Evolutionary conservation across 2,113 vertebrate genomes (phyloP), one percentile per base, ranked within the genome.

Genomic region (Illadopsis cleaveri): DNA sequence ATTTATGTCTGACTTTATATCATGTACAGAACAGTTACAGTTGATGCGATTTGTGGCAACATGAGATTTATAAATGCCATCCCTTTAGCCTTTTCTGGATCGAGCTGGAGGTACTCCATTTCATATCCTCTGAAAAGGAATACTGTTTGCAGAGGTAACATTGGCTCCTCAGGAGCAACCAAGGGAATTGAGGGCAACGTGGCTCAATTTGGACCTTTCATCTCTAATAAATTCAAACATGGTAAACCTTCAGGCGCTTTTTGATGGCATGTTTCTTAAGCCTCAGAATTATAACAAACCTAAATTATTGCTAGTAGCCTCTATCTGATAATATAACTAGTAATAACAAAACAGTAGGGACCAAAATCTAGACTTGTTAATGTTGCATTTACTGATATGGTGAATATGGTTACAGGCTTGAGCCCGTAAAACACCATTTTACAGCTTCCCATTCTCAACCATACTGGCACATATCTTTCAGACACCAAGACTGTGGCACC

Each of bases 1-100:
- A 71, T 77, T 95, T 78, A 61, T 79, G 77, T 65, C 45, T 77
- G 73, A 95, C 30, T 95, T 96, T 48, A 86, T n/a, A 64, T 86
- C 70, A 73, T 5, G 33, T 2, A 4, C 12, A 58, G n/a, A 69
- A 79, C 81, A 33, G 20, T 83, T 66, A 58, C 23, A 93, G 83
- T 28, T 80, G 83, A 91, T 90, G 75, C 91, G 92, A 90, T 82
- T 89, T 89, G 89, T 90, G 86, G 91, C 57, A 90, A 89, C 9
- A n/a, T 60, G 45, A 71, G 93, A 70, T 97, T 87, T 90, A 77
- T 77, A 93, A 92, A 92, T 82, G 47, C 53, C 56, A 53, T 61
- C 65, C 83, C 68, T 95, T 95, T 48, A 95, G 53, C 57, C 69
- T 65, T 50, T 88, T 64, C 57, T 82, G 73, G 51, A 54, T 60